These are phyloP conservation scores for Trachurus trachurus DNA, from an alignment of 2,797 vertebrate genomes.

Conservation along the genomic window DNA sequence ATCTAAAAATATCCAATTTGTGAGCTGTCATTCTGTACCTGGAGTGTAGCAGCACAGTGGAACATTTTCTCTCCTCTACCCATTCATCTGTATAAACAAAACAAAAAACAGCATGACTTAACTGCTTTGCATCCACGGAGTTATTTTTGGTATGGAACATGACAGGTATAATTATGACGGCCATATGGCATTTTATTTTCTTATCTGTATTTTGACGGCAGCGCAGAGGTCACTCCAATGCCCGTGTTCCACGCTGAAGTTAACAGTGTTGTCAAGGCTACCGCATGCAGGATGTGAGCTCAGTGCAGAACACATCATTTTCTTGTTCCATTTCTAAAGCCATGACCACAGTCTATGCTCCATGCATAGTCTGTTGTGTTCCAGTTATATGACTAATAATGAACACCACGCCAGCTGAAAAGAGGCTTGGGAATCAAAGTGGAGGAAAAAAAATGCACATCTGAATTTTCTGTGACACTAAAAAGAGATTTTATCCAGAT, in stretches of 20 bases:
- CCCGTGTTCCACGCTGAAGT: constrained; percentile 50
- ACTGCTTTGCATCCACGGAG: constrained; percentile 62
- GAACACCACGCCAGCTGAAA: background rate
- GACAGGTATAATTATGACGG: constrained; percentile 77
- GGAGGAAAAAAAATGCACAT: background rate
- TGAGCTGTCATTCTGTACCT: constrained; percentile 48
- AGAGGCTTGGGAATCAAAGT: constrained; percentile 4
- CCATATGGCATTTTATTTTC: constrained; percentile 75
- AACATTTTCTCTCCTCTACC: constrained; percentile 8
- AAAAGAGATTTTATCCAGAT: constrained; percentile 12
- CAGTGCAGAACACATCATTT: constrained; percentile 49
- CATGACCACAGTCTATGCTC: constrained; percentile 10
- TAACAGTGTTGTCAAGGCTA: constrained; percentile 80
- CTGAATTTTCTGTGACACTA: background rate
- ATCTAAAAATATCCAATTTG: constrained; percentile 70
- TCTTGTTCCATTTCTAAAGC: constrained; percentile 43
- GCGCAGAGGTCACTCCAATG: constrained; percentile 69
- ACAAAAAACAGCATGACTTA: constrained; percentile 37
- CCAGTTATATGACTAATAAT: background rate
- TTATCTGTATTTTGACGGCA: constrained; percentile 69
- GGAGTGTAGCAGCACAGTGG: constrained; percentile 20
- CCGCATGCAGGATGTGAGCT: constrained; percentile 57
- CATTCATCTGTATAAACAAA: constrained; percentile 20
- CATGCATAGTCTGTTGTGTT: background rate
- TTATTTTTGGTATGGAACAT: constrained; percentile 73